A percentile compares a stretch with the other conserved stretches of the same genome.
Conservation (phyloP, 2,888 invertebrate species). For the Kuschelorhynchus macadamiae region DNA sequence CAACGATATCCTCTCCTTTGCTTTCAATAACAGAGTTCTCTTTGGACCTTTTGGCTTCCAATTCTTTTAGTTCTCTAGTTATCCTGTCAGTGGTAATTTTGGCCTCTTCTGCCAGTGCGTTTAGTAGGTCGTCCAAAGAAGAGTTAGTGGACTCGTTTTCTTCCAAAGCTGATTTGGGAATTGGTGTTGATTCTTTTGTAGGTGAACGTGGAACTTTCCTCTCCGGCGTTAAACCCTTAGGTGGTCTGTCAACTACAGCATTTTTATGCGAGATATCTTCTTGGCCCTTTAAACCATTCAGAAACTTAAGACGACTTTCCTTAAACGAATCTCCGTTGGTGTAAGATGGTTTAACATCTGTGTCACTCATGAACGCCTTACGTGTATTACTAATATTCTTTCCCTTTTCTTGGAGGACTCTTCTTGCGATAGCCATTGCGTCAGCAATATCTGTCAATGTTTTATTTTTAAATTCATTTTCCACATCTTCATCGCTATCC, state of each 20-base stretch:
- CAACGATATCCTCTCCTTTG: background rate
- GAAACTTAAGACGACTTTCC: constrained; percentile 64
- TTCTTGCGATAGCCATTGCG: constrained; percentile 68
- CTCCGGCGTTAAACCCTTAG: constrained; percentile 60
- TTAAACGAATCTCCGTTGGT: constrained; percentile 62
- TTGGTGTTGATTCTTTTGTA: constrained; percentile 61
- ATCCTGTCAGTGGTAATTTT: constrained; percentile 79
- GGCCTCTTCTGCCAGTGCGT: constrained; percentile 82
- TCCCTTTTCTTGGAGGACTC: constrained; percentile 67
- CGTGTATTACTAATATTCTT: constrained; percentile 63
- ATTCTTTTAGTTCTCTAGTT: constrained; percentile 73
- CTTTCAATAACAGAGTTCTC: constrained; percentile 49
- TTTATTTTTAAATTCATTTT: constrained; percentile 60
- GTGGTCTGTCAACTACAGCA: constrained; percentile 60
- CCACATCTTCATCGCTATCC: constrained; percentile 52
- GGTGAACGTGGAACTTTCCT: constrained; percentile 54
- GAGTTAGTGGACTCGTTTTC: constrained; percentile 52
- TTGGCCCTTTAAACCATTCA: constrained; percentile 61
- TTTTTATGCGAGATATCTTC: constrained; percentile 53
- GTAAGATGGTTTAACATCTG: constrained; percentile 60
- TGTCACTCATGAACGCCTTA: constrained; percentile 66
- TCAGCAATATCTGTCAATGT: constrained; percentile 67
- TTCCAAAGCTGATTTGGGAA: constrained; percentile 56
- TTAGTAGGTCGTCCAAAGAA: constrained; percentile 79
- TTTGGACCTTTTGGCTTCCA: constrained; percentile 64